phyloP scores from a whole-genome alignment of 2,888 invertebrate species.

The Euclidia mi region DNA sequence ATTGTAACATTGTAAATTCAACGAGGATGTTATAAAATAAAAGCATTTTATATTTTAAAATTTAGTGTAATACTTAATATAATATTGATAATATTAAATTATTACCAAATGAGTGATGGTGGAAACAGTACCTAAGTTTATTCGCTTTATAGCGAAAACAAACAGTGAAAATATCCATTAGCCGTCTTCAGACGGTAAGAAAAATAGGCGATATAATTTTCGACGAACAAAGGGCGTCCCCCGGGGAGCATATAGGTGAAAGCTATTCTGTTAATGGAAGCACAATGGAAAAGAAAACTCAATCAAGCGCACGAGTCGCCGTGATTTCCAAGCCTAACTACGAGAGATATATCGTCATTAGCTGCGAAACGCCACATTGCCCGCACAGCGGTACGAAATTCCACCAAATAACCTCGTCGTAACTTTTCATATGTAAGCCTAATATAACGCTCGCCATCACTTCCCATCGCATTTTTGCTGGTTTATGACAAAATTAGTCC shows the following conservation, averaged over 20 bases:
- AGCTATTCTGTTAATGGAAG: slow-evolving; percentile 87
- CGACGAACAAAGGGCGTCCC: slow-evolving; percentile 80
- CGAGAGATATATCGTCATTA: slow-evolving; percentile 87
- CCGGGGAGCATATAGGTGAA: slow-evolving; percentile 75
- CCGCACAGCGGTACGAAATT: slow-evolving; percentile 70
- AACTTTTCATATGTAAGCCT: slow-evolving; percentile 79
- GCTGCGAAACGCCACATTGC: slow-evolving; percentile 75
- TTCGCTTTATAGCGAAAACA: slow-evolving; percentile 14
- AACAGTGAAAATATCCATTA: slow-evolving; percentile 37
- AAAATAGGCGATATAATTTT: slow-evolving; percentile 85
- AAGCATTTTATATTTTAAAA: no score
- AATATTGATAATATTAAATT: no score
- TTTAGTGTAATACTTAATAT: no score
- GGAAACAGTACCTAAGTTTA: no score
- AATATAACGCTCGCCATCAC: slow-evolving; percentile 73
- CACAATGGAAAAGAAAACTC: slow-evolving; percentile 88
- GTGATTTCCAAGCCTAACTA: slow-evolving; percentile 88
- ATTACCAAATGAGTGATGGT: no score
- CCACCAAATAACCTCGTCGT: slow-evolving; percentile 76
- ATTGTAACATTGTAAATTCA: slow-evolving; percentile 3
- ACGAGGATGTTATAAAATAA: no score
- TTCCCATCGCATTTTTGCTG: slow-evolving; percentile 53
- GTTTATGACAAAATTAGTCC: slow-evolving; percentile 53
- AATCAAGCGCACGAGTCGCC: slow-evolving; percentile 86
- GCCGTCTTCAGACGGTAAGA: slow-evolving; percentile 63